Base-by-base conservation (phyloP, 2,888 invertebrate species). In the Apocheima hispidaria region DNA sequence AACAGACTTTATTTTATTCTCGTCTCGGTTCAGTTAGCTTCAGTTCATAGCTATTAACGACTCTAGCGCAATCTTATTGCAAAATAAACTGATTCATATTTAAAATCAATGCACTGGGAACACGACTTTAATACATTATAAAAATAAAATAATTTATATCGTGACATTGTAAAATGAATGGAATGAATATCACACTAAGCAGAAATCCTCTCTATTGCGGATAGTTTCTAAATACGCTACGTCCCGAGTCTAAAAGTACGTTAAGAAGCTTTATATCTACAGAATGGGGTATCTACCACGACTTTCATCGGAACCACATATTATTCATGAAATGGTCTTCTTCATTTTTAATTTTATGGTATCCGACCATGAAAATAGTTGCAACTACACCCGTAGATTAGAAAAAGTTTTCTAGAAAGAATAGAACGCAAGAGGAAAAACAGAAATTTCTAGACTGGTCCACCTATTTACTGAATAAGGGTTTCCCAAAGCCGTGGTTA, bases 111-210 rank as follows among this genome's bases (percentile, higher is more conserved):
- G 50, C 40, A 65, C 18, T 61, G 69, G 61, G 55, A 59, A 63
- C 48, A 62, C 28, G 49, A 40, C 76, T 78, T 78, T 52, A 68
- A 63, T 59, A 46, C 46, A 82, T 77, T 77, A 61, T 52, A 71
- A 68, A 69, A 79, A 71, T 67, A 66, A 86, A 86, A 84, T 86
- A 87, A 84, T 73, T 70, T 68, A 75, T 77, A 81, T 74, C 46
- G 61, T 56, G 61, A 61, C 61, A 81, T 72, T 74, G 49, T 46
- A 82, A 77, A 81, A 77, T 75, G 59, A 74, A 86, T 87, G 88
- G 89, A 90, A 91, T 89, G 91, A 90, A 92, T 90, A 91, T 88
- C 91, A 92, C 92, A 92, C 90, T 86, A 87, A 88, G 85, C 84
- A 81, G 77, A 81, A 81, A 81, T 79, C 87, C 87, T 88, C 87